Conservation (phyloP, 2,888 invertebrate genomes). For the Hipparchia semele region DNA sequence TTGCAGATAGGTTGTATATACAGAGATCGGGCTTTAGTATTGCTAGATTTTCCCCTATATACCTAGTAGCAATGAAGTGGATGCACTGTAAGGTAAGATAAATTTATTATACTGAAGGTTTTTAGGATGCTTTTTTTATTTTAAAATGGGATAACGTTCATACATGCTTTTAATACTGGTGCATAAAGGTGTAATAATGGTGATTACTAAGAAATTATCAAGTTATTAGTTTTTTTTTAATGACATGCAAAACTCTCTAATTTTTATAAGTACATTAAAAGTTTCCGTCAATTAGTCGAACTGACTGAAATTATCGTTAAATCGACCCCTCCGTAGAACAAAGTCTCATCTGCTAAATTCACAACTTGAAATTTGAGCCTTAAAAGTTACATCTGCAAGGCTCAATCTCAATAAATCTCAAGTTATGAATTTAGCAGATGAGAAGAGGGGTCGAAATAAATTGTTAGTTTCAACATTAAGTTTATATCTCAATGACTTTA, state of each 20-base stretch:
- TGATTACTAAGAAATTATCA: not conserved
- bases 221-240: no score
- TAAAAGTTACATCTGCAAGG: no score
- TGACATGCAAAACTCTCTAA: no score
- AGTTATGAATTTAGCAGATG: no score
- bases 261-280: not conserved
- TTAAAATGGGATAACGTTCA: constrained; percentile 50
- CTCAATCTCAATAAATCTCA: no score
- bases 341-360: no score
- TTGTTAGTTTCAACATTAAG: no score
- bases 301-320: not conserved
- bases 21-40: constrained; percentile 41
- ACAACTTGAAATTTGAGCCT: no score
- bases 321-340: no score
- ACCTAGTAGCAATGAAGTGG: constrained; percentile 47
- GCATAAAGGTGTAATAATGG: constrained; percentile 26
- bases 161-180: constrained; percentile 64
- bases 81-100: constrained; percentile 68
- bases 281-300: not conserved
- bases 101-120: constrained; percentile 33
- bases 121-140: constrained; percentile 21
- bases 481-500: no score
- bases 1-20: no score
- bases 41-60: constrained; percentile 55
- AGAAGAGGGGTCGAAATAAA: no score